Evolutionary conservation across 92 coral and sea anemone genomes (phyloP).

Genomic region (Anthopleura xanthogrammica): DNA sequence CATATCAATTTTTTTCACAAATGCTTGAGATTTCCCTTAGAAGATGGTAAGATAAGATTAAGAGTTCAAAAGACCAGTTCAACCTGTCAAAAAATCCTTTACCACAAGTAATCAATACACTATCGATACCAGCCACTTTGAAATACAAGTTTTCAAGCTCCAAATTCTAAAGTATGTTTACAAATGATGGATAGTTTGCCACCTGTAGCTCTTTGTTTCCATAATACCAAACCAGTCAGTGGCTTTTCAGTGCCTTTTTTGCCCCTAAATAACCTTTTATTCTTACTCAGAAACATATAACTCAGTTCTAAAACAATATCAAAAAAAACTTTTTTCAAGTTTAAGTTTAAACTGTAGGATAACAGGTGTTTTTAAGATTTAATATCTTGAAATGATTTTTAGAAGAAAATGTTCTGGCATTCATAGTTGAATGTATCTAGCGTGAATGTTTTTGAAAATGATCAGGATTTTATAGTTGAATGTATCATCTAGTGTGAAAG

Average conservation of each 20-base stretch:
- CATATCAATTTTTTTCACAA: not conserved
- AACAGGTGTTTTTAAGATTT: too few relatives aligned
- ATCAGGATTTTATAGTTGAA: not conserved
- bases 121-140: not conserved
- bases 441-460: too few relatives aligned
- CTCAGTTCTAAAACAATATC: not conserved
- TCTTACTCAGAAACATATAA: not conserved
- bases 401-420: too few relatives aligned
- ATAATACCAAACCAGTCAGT: slow-evolving; percentile 9
- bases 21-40: not conserved
- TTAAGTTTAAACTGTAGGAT: not conserved
- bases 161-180: not conserved
- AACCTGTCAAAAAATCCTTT: not conserved
- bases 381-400: too few relatives aligned
- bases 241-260: not conserved
- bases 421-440: not conserved
- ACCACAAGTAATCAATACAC: not conserved
- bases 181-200: slow-evolving; percentile 13
- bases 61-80: not conserved
- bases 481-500: not conserved
- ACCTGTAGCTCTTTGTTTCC: slow-evolving; percentile 21
- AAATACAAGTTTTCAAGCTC: not conserved
- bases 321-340: not conserved
- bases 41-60: not conserved
- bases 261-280: not conserved